These are phyloP conservation scores for Caenorhabditis macrosperma DNA, from an alignment of 2,888 invertebrate genomes.

Conservation along the genomic window DNA sequence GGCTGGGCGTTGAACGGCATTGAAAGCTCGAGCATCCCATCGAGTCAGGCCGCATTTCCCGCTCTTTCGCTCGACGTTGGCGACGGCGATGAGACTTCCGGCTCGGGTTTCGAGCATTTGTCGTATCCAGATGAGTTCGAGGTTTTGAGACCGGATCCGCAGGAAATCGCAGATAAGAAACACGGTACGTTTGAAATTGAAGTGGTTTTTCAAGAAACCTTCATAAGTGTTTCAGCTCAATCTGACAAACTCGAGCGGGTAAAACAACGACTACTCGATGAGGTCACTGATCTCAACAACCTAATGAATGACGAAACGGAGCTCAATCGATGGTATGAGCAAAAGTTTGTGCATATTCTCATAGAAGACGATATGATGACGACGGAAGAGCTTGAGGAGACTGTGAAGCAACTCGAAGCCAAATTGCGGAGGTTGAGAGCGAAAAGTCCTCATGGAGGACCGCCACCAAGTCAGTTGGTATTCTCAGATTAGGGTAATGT, in stretches of 20 bases:
- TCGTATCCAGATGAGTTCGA: conserved; percentile 11
- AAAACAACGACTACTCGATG: conserved; percentile 22
- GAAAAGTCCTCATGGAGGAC: conserved; percentile 20
- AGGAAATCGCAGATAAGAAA: background rate
- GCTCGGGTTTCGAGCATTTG: conserved; percentile 45
- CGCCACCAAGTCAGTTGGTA: conserved; percentile 51
- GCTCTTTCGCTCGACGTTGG: conserved; percentile 34
- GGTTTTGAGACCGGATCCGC: conserved; percentile 20
- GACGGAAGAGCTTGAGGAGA: conserved; percentile 28
- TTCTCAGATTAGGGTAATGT: background rate
- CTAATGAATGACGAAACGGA: conserved; percentile 24
- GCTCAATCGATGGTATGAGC: conserved; percentile 16
- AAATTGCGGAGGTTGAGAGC: conserved; percentile 29
- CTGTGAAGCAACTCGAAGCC: conserved; percentile 21
- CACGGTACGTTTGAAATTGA: conserved; percentile 4
- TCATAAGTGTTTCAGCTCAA: conserved; percentile 29
- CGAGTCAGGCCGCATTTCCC: background rate
- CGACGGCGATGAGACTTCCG: conserved; percentile 38
- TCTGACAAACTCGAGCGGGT: conserved; percentile 21
- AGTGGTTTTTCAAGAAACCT: background rate
- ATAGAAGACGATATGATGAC: conserved; percentile 22
- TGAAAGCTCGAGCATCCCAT: background rate
- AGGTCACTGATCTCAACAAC: conserved; percentile 11
- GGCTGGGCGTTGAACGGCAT: conserved; percentile 48
- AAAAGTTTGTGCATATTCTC: conserved; percentile 14